A percentile compares a stretch with the other conserved stretches of the same genome.
Conservation (phyloP, 2,797 vertebrate species). For the Sebastes trivittatus region DNA sequence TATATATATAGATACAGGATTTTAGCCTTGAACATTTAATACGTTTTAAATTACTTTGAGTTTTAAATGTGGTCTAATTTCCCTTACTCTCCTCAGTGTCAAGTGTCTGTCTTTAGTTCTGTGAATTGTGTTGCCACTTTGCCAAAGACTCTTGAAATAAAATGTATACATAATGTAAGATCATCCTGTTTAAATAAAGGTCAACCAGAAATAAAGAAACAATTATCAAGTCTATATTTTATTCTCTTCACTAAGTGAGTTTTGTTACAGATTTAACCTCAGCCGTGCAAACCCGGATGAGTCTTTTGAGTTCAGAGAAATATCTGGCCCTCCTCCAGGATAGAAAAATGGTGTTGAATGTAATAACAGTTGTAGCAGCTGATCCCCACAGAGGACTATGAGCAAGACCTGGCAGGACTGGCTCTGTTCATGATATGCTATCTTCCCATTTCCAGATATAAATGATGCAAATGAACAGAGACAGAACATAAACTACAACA, state of each 20-base stretch:
- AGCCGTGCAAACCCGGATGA: neutral
- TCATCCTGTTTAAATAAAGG: neutral
- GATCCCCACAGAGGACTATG: neutral
- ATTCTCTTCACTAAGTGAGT: neutral
- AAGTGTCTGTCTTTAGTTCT: too few relatives aligned
- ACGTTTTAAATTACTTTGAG: neutral
- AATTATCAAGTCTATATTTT: neutral
- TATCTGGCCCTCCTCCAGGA: neutral
- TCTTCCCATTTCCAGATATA: neutral
- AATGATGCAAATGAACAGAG: neutral
- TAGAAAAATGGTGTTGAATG: neutral
- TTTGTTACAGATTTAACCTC: neutral
- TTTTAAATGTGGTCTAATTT: neutral
- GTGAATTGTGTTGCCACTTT: too few relatives aligned
- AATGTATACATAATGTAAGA: neutral
- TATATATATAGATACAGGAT: neutral
- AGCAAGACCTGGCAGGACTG: neutral
- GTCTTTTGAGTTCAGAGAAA: neutral
- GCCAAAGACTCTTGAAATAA: too few relatives aligned
- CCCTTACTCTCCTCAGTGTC: too few relatives aligned
- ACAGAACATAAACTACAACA: neutral
- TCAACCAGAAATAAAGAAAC: neutral
- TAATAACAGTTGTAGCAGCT: neutral
- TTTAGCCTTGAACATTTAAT: neutral
- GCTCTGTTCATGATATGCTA: neutral